Evolutionary conservation across 2,797 vertebrate species (phyloP).

Genomic region (Menidia menidia): DNA sequence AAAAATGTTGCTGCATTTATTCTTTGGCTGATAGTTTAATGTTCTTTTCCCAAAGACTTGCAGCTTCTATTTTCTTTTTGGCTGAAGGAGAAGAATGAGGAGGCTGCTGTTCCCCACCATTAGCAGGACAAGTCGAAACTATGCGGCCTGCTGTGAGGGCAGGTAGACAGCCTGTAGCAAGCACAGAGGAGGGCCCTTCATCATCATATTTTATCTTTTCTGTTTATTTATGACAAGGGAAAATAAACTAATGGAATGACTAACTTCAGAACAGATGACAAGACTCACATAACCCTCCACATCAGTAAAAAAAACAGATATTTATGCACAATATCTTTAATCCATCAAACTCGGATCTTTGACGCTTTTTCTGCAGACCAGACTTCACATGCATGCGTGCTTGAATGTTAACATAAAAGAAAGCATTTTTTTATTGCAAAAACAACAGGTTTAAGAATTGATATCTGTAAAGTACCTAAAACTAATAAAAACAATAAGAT

Average conservation of each 20-base stretch:
- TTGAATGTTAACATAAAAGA: not conserved
- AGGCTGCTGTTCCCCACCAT: constrained; percentile 50
- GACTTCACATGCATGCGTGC: constrained; percentile 5
- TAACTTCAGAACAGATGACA: constrained; percentile 61
- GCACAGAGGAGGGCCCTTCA: constrained; percentile 2
- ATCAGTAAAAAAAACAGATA: constrained; percentile 28
- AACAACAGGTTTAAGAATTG: constrained; percentile 17
- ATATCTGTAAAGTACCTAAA: constrained; percentile 20
- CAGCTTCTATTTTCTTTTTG: constrained; percentile 60
- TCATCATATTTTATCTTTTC: constrained; percentile 24
- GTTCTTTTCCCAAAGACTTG: constrained; percentile 75
- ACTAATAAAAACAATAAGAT: constrained; percentile 29
- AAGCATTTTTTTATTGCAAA: constrained; percentile 3
- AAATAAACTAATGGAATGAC: constrained; percentile 51
- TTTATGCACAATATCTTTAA: constrained; percentile 50
- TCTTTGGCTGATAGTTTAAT: constrained; percentile 77
- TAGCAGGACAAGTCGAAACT: constrained; percentile 37
- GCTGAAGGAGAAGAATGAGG: constrained; percentile 48
- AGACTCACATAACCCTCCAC: constrained; percentile 19
- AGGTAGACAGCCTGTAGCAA: constrained; percentile 38
- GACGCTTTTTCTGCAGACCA: constrained; percentile 22
- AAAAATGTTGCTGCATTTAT: constrained; percentile 75
- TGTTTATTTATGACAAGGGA: constrained; percentile 35
- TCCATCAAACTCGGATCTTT: constrained; percentile 33
- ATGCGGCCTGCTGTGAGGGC: constrained; percentile 35